These are phyloP conservation scores for Proterorhinus semilunaris DNA, from an alignment of 2,113 vertebrate species.

Conservation along the genomic window DNA sequence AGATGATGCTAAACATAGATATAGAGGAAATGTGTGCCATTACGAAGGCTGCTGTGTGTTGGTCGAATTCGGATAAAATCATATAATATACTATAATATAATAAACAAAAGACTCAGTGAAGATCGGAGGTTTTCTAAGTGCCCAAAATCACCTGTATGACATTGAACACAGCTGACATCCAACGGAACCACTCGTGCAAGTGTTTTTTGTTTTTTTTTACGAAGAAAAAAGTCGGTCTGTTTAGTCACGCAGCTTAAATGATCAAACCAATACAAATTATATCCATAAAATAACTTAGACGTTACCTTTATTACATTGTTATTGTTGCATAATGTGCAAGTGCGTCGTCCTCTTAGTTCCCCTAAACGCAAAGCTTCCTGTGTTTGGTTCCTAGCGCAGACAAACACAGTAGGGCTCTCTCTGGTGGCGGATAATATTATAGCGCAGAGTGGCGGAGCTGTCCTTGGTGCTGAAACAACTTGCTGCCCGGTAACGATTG, in stretches of 20 bases:
- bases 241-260: neutral
- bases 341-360: conserved; percentile 49
- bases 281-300: neutral
- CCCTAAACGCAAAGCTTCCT: neutral
- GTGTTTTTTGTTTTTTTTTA: neutral
- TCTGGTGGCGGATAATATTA: conserved; percentile 36
- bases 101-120: neutral
- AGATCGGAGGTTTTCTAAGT: neutral
- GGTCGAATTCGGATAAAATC: neutral
- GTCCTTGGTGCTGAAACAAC: conserved; percentile 60
- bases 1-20: neutral
- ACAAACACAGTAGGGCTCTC: conserved; percentile 33
- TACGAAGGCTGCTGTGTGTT: neutral
- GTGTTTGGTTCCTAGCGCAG: conserved; percentile 46
- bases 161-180: conserved; percentile 24
- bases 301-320: conserved; percentile 45
- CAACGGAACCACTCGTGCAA: neutral
- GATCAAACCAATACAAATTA: neutral
- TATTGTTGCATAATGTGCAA: neutral
- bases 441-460: conserved; percentile 34
- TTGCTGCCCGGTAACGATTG: neutral
- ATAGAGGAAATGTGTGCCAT: neutral
- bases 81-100: too few relatives aligned
- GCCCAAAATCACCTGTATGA: conserved; percentile 16
- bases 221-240: neutral